A percentile compares a stretch with the other conserved stretches of the same genome.
These are phyloP conservation scores for Trachemys scripta DNA, from an alignment of 2,113 vertebrate genomes.

Conservation along the genomic window DNA sequence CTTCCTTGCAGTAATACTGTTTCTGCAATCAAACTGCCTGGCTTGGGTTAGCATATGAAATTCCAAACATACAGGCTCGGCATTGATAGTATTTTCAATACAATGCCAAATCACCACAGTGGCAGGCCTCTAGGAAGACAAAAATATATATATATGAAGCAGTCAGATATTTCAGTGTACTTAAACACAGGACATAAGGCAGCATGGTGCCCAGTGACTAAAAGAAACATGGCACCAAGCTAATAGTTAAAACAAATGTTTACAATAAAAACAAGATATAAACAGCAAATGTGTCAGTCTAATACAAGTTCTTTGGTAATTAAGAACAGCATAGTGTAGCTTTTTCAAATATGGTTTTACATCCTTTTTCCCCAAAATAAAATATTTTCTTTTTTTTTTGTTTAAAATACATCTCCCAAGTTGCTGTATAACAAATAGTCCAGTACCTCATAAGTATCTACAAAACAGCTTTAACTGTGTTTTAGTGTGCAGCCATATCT, in stretches of 20 bases:
- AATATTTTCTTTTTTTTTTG: slow-evolving; percentile 80
- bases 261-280: slow-evolving; percentile 76
- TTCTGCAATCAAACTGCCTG: slow-evolving; percentile 62
- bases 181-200: slow-evolving; percentile 77
- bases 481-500: slow-evolving; percentile 79
- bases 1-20: slow-evolving; percentile 74
- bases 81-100: slow-evolving; percentile 9
- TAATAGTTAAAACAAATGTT: slow-evolving; percentile 65
- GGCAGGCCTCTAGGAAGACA: slow-evolving; percentile 83
- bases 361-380: slow-evolving; percentile 81
- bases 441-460: slow-evolving; percentile 83
- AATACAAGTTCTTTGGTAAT: slow-evolving; percentile 95
- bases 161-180: slow-evolving; percentile 77
- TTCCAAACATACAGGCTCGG: slow-evolving; percentile 58
- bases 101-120: slow-evolving; percentile 80
- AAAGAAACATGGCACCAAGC: slow-evolving; percentile 83
- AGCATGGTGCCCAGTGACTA: slow-evolving; percentile 73
- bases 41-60: background rate
- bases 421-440: slow-evolving; percentile 75
- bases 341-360: slow-evolving; percentile 79
- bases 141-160: slow-evolving; percentile 56
- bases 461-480: slow-evolving; percentile 74
- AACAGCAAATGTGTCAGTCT: slow-evolving; percentile 82
- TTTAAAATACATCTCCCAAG: slow-evolving; percentile 70
- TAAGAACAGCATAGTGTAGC: slow-evolving; percentile 84